Base-by-base conservation (phyloP, 2,113 vertebrate species). In the Perca fluviatilis region DNA sequence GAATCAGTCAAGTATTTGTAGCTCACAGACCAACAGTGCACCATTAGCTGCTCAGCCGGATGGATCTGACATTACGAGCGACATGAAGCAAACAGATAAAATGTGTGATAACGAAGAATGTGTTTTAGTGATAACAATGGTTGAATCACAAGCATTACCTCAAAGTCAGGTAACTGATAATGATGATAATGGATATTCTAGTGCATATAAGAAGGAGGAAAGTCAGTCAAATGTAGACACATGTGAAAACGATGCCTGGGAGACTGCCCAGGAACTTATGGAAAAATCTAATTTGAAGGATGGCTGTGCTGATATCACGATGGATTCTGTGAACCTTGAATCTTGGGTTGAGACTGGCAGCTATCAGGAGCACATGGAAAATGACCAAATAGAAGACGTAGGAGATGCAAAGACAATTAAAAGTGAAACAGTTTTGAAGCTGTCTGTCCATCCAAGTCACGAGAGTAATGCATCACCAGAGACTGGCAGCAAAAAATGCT, bases 61-160 rank as follows among this genome's bases (percentile, higher is more conserved):
- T 3, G 27, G 18, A 12, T 27, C 67, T 49, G 61, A 60, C n/a
- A 4, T 19, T 5, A 33, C 14, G 25, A 40, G 43, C 3, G 8
- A 46, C 47, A 15, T n/a, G 13, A 77, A 2, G 10, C 79, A 73
- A 33, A 65, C 15, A 13, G 54, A 78, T 25, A 79, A 88, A 50
- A 68, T 2, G 33, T 19, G 13, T 58, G 54, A 65, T 15, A 49
- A 21, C 7, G 62, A 86, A 53, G 65, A 85, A 11, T 21, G 23
- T 18, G 61, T 23, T 25, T 62, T 7, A 16, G 25, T 25, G 15
- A 76, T 1, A 25, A n/a, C 23, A 30, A 0, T 46, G 46, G 16
- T n/a, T 3, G 49, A 77, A 58, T 25, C 30, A 47, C 72, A 64
- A 13, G 60, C n/a, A 23, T 5, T n/a, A 3, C n/a, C 56, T 71